Base-by-base conservation (phyloP, 2,797 vertebrate genomes). In the Halcyon leucocephala region DNA sequence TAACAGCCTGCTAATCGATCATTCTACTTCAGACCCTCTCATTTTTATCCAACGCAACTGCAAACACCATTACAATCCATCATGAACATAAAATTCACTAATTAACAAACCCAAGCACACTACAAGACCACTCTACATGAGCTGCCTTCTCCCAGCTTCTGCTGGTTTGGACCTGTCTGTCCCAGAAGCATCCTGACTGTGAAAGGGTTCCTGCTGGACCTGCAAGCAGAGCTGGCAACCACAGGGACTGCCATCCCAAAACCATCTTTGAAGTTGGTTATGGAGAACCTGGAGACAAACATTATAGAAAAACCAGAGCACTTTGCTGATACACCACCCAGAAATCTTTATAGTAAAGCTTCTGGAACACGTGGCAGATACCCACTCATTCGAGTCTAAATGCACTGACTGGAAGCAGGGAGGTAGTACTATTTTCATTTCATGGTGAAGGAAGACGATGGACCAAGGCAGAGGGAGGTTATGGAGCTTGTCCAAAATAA, bases 401-500 rank as follows among this genome's bases (percentile, higher is more conserved):
- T 33, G 57, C 12, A 54, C 6, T 22, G 65, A 62, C 76, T 41
- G 69, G 61, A 71, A 82, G 85, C 18, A 62, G 15, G 58, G 55
- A 88, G 82, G n/a, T 26, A 28, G 2, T 19, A 48, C 26, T 37
- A 31, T 33, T 79, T 79, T 57, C 28, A 48, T 57, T 82, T 80
- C 44, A 80, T 4, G 2, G 17, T 22, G 55, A 67, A 82, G 57
- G 58, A 96, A 89, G 79, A 90, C 69, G 86, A 89, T 2, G 1
- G 55, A 76, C 35, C 29, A 77, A 84, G 35, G 78, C 78, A 90
- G 49, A 74, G 28, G 11, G 37, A 77, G 22, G 10, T 73, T 70
- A 70, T 3, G 37, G 46, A 86, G 52, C 67, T 95, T 41, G 78
- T 89, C 83, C 81, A 82, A 95, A 92, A 86, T 62, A 84, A 73